Conservation (phyloP, 2,797 vertebrate genomes). For the Schizothorax lantsangensis region DNA sequence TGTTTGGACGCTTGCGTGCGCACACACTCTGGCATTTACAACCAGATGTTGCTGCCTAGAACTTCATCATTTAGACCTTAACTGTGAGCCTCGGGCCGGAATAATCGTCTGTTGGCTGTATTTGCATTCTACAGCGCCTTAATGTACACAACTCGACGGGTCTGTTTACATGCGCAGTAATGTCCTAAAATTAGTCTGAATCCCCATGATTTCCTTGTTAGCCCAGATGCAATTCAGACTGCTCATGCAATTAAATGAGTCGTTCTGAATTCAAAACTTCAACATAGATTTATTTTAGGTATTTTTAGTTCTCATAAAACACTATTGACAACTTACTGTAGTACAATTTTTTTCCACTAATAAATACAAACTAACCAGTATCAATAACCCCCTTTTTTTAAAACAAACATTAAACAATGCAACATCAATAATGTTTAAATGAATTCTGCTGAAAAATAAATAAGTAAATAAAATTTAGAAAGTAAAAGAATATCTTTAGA, state of each 20-base stretch:
- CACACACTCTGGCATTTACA: neutral
- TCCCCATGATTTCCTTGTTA: neutral
- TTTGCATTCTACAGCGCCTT: neutral
- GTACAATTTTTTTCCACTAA: too few relatives aligned
- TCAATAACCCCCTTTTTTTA: too few relatives aligned
- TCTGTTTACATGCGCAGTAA: neutral
- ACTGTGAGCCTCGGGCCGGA: slow-evolving; percentile 5
- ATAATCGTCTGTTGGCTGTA: slow-evolving; percentile 11
- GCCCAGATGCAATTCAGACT: neutral
- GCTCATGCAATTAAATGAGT: neutral
- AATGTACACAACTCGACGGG: neutral
- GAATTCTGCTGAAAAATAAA: too few relatives aligned
- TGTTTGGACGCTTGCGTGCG: slow-evolving; percentile 14
- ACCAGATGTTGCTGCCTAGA: slow-evolving; percentile 28
- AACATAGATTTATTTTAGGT: neutral
- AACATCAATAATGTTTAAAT: too few relatives aligned
- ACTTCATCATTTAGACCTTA: slow-evolving; percentile 36
- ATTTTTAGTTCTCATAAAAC: neutral
- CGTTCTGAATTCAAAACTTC: neutral
- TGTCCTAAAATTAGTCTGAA: neutral
- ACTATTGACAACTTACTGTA: neutral
- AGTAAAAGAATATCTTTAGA: too few relatives aligned
- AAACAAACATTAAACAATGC: too few relatives aligned
- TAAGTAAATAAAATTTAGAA: too few relatives aligned
- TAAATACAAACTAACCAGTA: too few relatives aligned